These are phyloP conservation scores for Homarus americanus DNA, from an alignment of 1,140 invertebrate species.

Conservation along the genomic window DNA sequence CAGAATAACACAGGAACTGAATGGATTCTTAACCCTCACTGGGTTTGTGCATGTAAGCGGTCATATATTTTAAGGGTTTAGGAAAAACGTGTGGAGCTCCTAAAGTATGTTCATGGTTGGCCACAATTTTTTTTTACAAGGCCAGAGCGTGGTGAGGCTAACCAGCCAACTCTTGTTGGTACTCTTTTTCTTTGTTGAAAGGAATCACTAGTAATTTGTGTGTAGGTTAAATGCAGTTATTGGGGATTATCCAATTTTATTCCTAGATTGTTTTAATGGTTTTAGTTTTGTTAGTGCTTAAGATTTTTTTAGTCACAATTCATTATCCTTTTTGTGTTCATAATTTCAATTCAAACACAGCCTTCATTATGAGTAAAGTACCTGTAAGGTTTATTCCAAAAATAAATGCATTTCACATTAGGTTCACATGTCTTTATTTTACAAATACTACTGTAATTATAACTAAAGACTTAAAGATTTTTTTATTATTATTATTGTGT, in stretches of 20 bases:
- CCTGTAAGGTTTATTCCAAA: no score
- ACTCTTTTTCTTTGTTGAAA: not conserved
- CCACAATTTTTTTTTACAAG: slow-evolving; percentile 27
- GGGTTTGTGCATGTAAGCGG: slow-evolving; percentile 57
- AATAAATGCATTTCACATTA: no score
- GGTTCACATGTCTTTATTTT: no score
- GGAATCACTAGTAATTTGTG: not conserved
- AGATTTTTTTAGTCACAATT: not conserved
- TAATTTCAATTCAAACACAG: no score
- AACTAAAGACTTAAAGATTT: no score
- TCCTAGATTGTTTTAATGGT: not conserved
- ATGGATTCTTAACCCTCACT: slow-evolving; percentile 50
- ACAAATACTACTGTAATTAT: no score
- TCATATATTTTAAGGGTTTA: slow-evolving; percentile 22
- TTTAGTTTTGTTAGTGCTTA: not conserved
- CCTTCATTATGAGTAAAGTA: no score
- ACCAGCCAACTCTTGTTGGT: not conserved
- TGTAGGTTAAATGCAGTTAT: not conserved
- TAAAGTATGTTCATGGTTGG: slow-evolving; percentile 41
- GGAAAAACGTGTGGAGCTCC: slow-evolving; percentile 30
- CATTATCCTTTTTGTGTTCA: not conserved
- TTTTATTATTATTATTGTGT: no score
- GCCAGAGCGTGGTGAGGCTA: slow-evolving; percentile 39
- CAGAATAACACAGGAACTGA: slow-evolving; percentile 37
- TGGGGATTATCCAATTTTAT: not conserved